These are phyloP conservation scores for Cantharis flavilabris DNA, from an alignment of 2,888 invertebrate genomes.

Conservation along the genomic window DNA sequence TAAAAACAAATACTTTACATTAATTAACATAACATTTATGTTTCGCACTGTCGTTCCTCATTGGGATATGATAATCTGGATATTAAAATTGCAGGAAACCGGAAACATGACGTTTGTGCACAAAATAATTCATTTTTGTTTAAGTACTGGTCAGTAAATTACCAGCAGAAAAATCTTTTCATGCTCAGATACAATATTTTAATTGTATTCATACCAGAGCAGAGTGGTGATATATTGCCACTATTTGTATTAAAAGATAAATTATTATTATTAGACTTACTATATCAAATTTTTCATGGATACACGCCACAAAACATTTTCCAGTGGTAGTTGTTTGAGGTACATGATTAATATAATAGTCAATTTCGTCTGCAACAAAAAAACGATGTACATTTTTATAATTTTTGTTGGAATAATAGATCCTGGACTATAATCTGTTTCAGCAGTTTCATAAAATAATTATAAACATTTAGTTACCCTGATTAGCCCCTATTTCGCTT, in stretches of 20 bases:
- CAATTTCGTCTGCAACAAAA: background rate
- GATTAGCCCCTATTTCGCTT: background rate
- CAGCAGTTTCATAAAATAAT: no score
- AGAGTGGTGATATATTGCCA: background rate
- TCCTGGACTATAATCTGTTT: no score
- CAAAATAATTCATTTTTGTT: background rate
- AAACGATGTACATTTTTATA: background rate
- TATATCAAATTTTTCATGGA: background rate
- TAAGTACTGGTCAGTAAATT: no score
- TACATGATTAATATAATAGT: background rate
- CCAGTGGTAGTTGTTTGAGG: background rate
- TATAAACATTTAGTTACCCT: background rate
- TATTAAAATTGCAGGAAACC: background rate
- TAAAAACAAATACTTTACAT: background rate
- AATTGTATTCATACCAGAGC: background rate
- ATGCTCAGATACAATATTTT: background rate
- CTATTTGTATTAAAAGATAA: background rate
- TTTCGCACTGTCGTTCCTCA: background rate
- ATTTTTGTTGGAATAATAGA: no score
- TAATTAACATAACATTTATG: background rate
- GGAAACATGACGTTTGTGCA: background rate
- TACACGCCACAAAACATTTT: background rate
- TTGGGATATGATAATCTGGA: background rate
- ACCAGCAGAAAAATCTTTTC: no score
- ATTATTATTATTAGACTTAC: background rate